phyloP scores from a whole-genome alignment of 2,797 vertebrate species.

The Anas acuta region DNA sequence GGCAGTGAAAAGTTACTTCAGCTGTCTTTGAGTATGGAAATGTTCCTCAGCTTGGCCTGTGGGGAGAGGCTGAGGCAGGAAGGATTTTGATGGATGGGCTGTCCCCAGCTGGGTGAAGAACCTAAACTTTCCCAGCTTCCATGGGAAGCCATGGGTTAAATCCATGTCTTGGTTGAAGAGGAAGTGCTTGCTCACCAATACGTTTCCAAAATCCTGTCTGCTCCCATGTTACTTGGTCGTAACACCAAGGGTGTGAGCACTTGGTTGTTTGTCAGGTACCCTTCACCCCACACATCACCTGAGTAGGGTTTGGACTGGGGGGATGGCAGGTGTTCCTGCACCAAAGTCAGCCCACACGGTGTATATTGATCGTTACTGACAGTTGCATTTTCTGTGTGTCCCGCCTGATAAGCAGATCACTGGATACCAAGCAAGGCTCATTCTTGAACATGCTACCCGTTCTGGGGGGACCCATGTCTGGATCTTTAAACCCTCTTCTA shows the following conservation, averaged over 20 bases:
- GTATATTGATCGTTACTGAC: background rate
- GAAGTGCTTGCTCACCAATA: background rate
- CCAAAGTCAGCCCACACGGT: background rate
- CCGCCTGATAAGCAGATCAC: background rate
- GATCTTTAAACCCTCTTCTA: background rate
- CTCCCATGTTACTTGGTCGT: background rate
- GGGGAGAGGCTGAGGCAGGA: background rate
- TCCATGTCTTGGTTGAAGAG: background rate
- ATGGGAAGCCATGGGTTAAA: background rate
- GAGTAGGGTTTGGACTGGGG: background rate
- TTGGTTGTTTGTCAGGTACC: background rate
- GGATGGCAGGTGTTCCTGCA: background rate
- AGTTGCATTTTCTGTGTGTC: background rate
- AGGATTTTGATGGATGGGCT: background rate
- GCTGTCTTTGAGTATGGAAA: background rate
- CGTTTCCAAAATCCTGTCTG: background rate
- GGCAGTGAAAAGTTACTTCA: background rate
- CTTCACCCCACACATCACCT: accelerated
- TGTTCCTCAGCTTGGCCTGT: background rate
- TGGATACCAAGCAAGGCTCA: background rate
- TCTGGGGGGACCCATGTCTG: background rate
- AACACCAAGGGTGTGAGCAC: background rate
- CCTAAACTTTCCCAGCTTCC: background rate
- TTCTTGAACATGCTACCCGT: background rate
- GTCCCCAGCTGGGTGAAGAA: background rate